Base-by-base conservation (phyloP, 1,140 invertebrate species). In the Medauroidea extradentata region DNA sequence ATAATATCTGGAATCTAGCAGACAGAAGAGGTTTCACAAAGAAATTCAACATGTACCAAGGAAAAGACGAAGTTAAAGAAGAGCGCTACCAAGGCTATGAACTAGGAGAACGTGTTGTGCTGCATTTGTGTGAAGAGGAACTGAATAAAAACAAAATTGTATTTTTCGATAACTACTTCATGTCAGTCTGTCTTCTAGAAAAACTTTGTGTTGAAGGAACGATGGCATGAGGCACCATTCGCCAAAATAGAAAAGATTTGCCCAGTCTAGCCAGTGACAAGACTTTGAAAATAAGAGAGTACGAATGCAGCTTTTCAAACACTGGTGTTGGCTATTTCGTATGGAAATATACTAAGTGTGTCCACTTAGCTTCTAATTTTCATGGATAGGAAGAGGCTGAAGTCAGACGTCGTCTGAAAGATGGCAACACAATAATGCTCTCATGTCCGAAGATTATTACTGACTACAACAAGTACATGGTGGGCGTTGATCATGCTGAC, bases 41-140 rank as follows among this genome's bases (percentile, higher is more conserved):
- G 51, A 64, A 73, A 55, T 78, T 76, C 67, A 62, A 75, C 62
- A 69, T 78, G 42, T 77, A 79, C 63, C 72, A 68, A 21, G 75
- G 77, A 2, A 76, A 75, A 62, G 60, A 56, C 52, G 63, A 70
- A 54, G n/a, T n/a, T n/a, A n/a, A n/a, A n/a, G n/a, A n/a, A n/a
- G n/a, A n/a, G n/a, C n/a, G n/a, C n/a, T n/a, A n/a, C n/a, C n/a
- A n/a, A n/a, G n/a, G n/a, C n/a, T n/a, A n/a, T n/a, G n/a, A n/a
- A n/a, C n/a, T n/a, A n/a, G n/a, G n/a, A n/a, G n/a, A n/a, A n/a
- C n/a, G n/a, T n/a, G n/a, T n/a, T n/a, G n/a, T n/a, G n/a, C n/a
- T n/a, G n/a, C n/a, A n/a, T n/a, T n/a, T n/a, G n/a, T n/a, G n/a
- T n/a, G n/a, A n/a, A n/a, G n/a, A n/a, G n/a, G n/a, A n/a, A n/a